A percentile compares a stretch with the other conserved stretches of the same genome.
Evolutionary conservation across 2,888 invertebrate species (phyloP).

Genomic region (Diogma glabrata): DNA sequence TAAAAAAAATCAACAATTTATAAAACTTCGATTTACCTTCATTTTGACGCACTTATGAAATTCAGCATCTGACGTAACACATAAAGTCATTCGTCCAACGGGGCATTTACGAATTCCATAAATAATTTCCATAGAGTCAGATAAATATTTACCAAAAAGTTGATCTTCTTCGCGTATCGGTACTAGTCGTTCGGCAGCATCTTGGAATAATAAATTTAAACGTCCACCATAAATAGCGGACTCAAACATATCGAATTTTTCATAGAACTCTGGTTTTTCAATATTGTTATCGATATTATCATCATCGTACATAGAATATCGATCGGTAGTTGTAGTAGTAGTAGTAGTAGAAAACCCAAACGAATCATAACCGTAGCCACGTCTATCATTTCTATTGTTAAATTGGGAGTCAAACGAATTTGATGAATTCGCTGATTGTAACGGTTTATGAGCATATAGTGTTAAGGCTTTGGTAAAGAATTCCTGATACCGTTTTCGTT

Average conservation of each 20-base stretch:
- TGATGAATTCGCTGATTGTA: neutral
- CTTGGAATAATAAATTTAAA: conserved; percentile 70
- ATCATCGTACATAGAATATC: conserved; percentile 18
- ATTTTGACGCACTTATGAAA: conserved; percentile 84
- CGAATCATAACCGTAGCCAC: neutral
- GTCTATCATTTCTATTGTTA: neutral
- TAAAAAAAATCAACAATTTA: conserved; percentile 9
- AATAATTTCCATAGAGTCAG: conserved; percentile 54
- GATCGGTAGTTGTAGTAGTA: conserved; percentile 21
- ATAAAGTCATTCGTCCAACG: conserved; percentile 70
- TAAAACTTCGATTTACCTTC: conserved; percentile 50
- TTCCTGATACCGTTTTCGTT: conserved; percentile 27
- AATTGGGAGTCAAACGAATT: neutral
- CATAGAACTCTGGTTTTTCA: conserved; percentile 32
- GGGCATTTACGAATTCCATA: conserved; percentile 72
- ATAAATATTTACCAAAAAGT: conserved; percentile 62
- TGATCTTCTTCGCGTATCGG: conserved; percentile 61
- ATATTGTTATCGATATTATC: conserved; percentile 18
- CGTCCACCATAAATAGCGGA: conserved; percentile 57
- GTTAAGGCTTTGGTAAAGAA: neutral
- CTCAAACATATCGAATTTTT: conserved; percentile 61
- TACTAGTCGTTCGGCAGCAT: conserved; percentile 54
- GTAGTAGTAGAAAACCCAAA: conserved; percentile 20
- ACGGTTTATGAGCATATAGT: neutral
- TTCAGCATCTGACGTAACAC: conserved; percentile 84